Evolutionary conservation across 2,888 invertebrate species (phyloP).

Genomic region (Cyrtodaria siliqua): DNA sequence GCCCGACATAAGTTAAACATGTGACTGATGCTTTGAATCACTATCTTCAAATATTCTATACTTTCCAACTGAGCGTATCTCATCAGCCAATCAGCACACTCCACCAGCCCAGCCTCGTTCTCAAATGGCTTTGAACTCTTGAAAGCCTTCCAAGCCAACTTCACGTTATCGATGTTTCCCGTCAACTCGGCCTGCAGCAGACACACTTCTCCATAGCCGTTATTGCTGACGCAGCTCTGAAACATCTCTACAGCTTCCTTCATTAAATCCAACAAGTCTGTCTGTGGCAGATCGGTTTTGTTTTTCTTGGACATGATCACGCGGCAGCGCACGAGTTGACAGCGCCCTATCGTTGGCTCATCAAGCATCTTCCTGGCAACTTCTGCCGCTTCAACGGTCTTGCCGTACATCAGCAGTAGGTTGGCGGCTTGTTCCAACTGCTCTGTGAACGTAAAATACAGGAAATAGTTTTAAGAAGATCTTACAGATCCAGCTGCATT

Average conservation of each 20-base stretch:
- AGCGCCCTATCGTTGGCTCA: constrained; percentile 63
- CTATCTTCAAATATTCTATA: constrained; percentile 2
- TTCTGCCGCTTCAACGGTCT: constrained; percentile 59
- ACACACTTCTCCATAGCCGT: constrained; percentile 52
- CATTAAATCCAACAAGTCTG: constrained; percentile 31
- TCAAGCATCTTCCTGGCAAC: constrained; percentile 62
- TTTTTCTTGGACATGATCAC: constrained; percentile 50
- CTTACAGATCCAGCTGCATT: too few species aligned
- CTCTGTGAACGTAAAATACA: constrained; percentile 53
- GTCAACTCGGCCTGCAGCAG: constrained; percentile 48
- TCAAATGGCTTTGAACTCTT: constrained; percentile 49
- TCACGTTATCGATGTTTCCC: constrained; percentile 33
- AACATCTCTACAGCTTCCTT: constrained; percentile 56
- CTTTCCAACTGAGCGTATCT: constrained; percentile 13
- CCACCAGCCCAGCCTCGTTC: constrained; percentile 69
- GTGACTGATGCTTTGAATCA: constrained; percentile 61
- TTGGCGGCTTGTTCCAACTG: constrained; percentile 60
- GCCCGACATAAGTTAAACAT: constrained; percentile 57
- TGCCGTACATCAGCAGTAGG: constrained; percentile 65
- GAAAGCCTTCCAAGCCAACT: constrained; percentile 65
- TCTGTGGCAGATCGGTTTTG: background rate
- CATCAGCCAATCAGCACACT: constrained; percentile 66
- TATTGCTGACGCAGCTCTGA: constrained; percentile 41
- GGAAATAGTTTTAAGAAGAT: too few species aligned
- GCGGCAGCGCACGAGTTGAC: constrained; percentile 61